Evolutionary conservation across 2,888 invertebrate species (phyloP).

Genomic region (Chalcis sispes): DNA sequence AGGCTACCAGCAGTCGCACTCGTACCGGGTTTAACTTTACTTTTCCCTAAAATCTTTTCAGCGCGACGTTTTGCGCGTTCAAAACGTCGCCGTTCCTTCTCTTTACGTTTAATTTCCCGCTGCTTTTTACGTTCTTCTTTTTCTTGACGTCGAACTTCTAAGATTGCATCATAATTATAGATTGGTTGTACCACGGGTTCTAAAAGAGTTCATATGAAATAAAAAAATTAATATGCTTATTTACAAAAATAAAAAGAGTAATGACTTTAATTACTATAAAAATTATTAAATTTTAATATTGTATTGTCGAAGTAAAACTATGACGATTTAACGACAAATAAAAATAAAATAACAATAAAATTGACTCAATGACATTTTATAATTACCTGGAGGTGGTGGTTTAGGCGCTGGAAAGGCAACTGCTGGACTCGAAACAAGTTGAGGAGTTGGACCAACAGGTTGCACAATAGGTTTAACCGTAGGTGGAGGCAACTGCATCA

Average conservation of each 20-base stretch:
- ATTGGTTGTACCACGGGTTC: conserved; percentile 67
- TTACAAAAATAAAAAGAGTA: too few species aligned
- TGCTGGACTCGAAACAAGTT: conserved; percentile 27
- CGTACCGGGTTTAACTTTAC: conserved; percentile 21
- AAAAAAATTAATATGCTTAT: too few species aligned
- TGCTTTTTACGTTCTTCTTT: conserved; percentile 71
- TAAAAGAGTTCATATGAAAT: too few species aligned
- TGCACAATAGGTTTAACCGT: conserved; percentile 48
- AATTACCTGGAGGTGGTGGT: conserved; percentile 61
- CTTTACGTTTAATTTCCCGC: conserved; percentile 68
- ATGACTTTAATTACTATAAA: too few species aligned
- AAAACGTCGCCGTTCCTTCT: conserved; percentile 69
- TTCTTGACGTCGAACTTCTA: conserved; percentile 71
- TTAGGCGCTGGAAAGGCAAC: conserved; percentile 55
- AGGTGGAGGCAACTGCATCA: conserved; percentile 54
- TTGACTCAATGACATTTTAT: too few species aligned
- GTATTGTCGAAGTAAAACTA: too few species aligned
- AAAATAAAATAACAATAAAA: conserved; percentile 8
- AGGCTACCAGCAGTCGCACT: neutral
- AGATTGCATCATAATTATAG: conserved; percentile 73
- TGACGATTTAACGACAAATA: neutral
- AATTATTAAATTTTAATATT: too few species aligned
- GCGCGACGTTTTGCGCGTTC: conserved; percentile 68
- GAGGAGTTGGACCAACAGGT: conserved; percentile 40
- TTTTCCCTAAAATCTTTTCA: conserved; percentile 59